Base-by-base conservation (phyloP, 1,140 invertebrate species). In the Babylonia areolata region DNA sequence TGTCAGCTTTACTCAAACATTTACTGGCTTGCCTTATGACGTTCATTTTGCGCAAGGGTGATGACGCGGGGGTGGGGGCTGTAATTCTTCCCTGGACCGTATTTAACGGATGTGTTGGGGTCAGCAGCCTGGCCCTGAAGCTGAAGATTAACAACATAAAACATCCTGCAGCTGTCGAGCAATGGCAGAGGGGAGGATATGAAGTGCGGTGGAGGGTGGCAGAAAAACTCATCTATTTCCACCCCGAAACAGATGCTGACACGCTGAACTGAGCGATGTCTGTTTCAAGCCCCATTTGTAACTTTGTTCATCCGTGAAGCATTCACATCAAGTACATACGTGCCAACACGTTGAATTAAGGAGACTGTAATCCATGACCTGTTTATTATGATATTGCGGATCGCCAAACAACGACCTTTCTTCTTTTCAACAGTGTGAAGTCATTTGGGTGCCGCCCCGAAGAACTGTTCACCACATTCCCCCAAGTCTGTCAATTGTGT, bases 1-100 rank as follows among this genome's bases (percentile, higher is more conserved):
- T 80, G 78, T 80, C 78, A 80, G 78, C 40, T 77, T 17, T 80
- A 80, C 39, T 80, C 78, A 80, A 80, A 80, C 78, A 80, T 80
- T 80, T 80, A 80, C 78, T 51, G 78, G 42, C 46, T 80, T n/a
- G 40, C 42, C 78, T 33, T 33, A 80, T 12, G 46, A 80, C 78
- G 78, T 80, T 54, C 40, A 80, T 80, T 58, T 79, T 80, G 78
- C 78, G 78, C 42, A 80, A 54, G 78, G 9, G 3, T 80, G 78
- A 33, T 80, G 46, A 58, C 78, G 35, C 5, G 23, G 0, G 46
- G 46, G n/a, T 6, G 20, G 46, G 23, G 42, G 78, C 28, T 78
- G 77, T 78, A 78, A 78, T 39, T 78, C 77, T 46, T 78, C 23
- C 20, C 77, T 54, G 78, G 46, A 80, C 78, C 78, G 46, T 80